phyloP scores from a whole-genome alignment of 2,113 vertebrate genomes.

The Hippoglossus stenolepis region DNA sequence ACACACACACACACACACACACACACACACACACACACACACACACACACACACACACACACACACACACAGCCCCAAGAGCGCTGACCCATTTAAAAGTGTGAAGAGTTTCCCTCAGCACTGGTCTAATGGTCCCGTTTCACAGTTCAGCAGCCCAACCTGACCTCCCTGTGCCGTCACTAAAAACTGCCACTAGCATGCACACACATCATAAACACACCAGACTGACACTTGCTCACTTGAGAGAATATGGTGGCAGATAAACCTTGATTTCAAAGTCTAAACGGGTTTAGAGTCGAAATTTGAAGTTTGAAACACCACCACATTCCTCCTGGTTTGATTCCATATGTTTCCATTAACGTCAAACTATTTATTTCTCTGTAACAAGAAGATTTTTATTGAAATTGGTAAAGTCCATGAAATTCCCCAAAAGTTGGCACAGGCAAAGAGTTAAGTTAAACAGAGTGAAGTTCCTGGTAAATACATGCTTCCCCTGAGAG shows the following conservation, averaged over 20 bases:
- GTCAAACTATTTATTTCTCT: no score
- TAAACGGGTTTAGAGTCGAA: not conserved
- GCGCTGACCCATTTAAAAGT: conserved; percentile 44
- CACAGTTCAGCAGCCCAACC: conserved; percentile 9
- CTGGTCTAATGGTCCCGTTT: conserved; percentile 42
- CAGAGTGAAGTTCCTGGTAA: conserved; percentile 26
- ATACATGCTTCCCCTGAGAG: conserved; percentile 33
- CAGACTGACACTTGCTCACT: not conserved
- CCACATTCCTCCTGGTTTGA: no score
- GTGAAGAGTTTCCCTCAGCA: conserved; percentile 36
- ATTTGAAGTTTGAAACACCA: not conserved
- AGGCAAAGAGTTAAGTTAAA: not conserved
- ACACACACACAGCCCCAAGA: conserved; percentile 8
- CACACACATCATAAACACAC: conserved; percentile 18
- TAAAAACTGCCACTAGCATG: not conserved
- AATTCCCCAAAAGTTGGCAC: no score
- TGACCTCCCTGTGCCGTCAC: not conserved
- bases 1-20: not conserved
- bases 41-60: conserved; percentile 11
- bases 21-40: conserved; percentile 1
- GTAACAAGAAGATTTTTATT: no score
- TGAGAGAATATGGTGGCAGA: not conserved
- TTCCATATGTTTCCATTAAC: no score
- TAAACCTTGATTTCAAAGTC: not conserved
- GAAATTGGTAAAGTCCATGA: not conserved